Evolutionary conservation across 2,113 vertebrate species (phyloP).

Genomic region (Cyprinodon brontotheroides): DNA sequence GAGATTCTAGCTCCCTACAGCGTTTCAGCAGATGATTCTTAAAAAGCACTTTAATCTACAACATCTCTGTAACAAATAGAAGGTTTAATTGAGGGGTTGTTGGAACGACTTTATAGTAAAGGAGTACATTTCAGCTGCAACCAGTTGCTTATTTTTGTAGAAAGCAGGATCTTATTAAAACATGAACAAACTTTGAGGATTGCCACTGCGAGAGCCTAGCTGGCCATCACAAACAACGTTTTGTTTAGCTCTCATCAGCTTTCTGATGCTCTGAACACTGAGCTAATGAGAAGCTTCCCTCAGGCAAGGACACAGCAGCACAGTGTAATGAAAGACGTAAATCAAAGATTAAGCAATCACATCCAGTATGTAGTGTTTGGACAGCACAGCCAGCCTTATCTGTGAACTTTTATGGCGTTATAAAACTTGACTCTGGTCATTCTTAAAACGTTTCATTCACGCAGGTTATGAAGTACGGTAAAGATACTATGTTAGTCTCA

Average conservation of each 20-base stretch:
- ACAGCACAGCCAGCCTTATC: neutral
- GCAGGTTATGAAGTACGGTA: neutral
- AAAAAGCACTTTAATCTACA: neutral
- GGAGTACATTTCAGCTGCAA: neutral
- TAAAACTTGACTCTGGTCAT: neutral
- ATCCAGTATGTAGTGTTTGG: neutral
- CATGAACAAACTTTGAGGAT: neutral
- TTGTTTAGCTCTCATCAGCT: neutral
- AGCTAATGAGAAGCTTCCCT: constrained; percentile 2
- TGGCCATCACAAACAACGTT: neutral
- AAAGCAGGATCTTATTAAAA: neutral
- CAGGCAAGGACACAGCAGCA: constrained; percentile 3
- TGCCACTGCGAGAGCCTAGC: neutral
- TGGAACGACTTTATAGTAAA: neutral
- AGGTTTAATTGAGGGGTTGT: neutral
- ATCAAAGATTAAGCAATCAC: constrained; percentile 1
- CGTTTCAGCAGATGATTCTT: neutral
- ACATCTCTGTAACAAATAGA: neutral
- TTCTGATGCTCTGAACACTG: neutral
- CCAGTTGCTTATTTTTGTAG: neutral
- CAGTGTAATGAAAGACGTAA: constrained; percentile 10
- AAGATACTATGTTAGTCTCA: neutral
- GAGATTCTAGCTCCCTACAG: neutral
- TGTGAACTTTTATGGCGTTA: neutral
- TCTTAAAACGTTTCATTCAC: neutral